Conservation (phyloP, 2,888 invertebrate genomes). For the Pelosia muscerda region DNA sequence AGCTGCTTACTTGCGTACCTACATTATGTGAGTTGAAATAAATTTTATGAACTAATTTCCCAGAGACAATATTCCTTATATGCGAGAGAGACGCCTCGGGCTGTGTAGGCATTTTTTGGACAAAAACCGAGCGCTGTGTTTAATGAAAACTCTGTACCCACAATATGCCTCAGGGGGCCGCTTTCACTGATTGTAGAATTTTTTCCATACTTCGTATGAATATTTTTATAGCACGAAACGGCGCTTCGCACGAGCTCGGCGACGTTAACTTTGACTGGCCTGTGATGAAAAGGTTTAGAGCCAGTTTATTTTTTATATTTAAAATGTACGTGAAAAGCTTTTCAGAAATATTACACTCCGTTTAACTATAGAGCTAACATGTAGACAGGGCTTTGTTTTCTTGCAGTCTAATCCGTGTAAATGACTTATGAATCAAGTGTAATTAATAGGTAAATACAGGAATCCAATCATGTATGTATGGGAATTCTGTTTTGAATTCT, state of each 20-base stretch:
- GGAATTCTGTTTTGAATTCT: neutral
- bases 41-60: constrained; percentile 85
- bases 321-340: constrained; percentile 41
- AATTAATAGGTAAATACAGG: neutral
- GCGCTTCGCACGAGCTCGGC: constrained; percentile 46
- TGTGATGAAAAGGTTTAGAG: constrained; percentile 54
- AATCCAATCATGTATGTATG: neutral
- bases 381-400: constrained; percentile 21
- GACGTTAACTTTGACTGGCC: constrained; percentile 53
- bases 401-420: constrained; percentile 7
- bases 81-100: constrained; percentile 74
- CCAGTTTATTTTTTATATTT: constrained; percentile 43
- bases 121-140: constrained; percentile 77
- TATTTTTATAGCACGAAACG: constrained; percentile 68
- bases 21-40: constrained; percentile 65
- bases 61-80: constrained; percentile 82
- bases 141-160: constrained; percentile 84
- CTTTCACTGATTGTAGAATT: constrained; percentile 80
- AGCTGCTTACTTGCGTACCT: constrained; percentile 56
- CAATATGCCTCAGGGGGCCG: constrained; percentile 80
- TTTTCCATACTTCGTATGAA: constrained; percentile 78
- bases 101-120: constrained; percentile 76
- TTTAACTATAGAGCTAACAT: constrained; percentile 33
- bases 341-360: constrained; percentile 36
- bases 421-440: neutral